Evolutionary conservation across 1,140 invertebrate genomes (phyloP).

Genomic region (Parasteatoda tepidariorum): DNA sequence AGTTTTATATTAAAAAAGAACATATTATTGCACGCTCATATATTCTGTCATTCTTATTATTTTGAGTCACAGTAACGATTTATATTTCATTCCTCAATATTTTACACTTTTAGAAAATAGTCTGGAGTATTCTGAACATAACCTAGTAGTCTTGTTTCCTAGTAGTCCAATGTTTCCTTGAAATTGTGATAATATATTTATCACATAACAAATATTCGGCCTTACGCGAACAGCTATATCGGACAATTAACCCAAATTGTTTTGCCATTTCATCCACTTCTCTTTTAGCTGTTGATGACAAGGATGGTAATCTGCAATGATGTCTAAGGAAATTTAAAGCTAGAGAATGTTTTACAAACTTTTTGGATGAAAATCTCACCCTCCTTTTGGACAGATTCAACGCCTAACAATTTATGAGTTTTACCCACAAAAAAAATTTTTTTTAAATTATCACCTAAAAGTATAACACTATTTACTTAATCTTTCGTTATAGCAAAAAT

Average conservation of each 20-base stretch:
- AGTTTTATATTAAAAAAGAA: background rate
- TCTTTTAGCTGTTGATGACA: background rate
- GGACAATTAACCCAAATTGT: background rate
- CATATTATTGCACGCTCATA: background rate
- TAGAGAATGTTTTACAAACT: too few species aligned
- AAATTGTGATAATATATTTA: too few species aligned
- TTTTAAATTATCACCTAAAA: too few species aligned
- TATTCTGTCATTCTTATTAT: background rate
- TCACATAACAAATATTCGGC: background rate
- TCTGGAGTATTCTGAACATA: constrained; percentile 1
- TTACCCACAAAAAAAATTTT: background rate
- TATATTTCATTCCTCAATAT: background rate
- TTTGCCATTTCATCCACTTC: background rate
- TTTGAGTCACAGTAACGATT: constrained; percentile 14
- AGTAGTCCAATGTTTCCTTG: background rate
- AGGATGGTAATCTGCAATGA: too few species aligned
- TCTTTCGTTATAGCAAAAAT: too few species aligned
- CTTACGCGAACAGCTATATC: too few species aligned
- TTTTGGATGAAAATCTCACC: too few species aligned
- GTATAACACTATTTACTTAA: too few species aligned
- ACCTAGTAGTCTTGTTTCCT: constrained; percentile 2
- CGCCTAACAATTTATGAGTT: background rate
- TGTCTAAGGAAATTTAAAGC: background rate
- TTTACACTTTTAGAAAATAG: background rate
- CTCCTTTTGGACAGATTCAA: too few species aligned